A percentile compares a stretch with the other conserved stretches of the same genome.
These are phyloP conservation scores for Xenentodon cancila DNA, from an alignment of 2,797 vertebrate genomes.

Conservation along the genomic window DNA sequence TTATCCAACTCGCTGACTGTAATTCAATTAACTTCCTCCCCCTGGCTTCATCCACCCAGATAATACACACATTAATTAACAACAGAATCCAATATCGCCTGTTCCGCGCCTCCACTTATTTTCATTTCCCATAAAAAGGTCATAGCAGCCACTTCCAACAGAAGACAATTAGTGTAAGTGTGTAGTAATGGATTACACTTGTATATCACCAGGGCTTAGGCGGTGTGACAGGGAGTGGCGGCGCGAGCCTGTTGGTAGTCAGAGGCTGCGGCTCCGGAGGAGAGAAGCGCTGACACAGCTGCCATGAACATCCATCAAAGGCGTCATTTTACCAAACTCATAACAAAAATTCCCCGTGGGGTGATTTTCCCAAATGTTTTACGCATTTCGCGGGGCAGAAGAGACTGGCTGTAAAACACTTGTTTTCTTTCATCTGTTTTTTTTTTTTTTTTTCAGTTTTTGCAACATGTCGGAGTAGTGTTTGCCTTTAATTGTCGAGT, in stretches of 20 bases:
- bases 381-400: not conserved
- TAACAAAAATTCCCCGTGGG: slow-evolving; percentile 15
- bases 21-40: slow-evolving; percentile 82
- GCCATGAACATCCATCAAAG: slow-evolving; percentile 46
- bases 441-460: too few relatives aligned
- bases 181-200: slow-evolving; percentile 68
- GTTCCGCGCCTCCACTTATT: slow-evolving; percentile 79
- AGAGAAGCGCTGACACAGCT: slow-evolving; percentile 33
- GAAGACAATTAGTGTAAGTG: slow-evolving; percentile 72
- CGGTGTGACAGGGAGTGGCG: slow-evolving; percentile 17
- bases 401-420: not conserved
- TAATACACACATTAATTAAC: slow-evolving; percentile 84
- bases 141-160: slow-evolving; percentile 73
- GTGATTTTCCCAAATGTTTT: not conserved
- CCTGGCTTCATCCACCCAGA: slow-evolving; percentile 74
- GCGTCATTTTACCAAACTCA: slow-evolving; percentile 27
- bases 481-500: too few relatives aligned
- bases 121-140: slow-evolving; percentile 81
- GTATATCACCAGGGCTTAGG: slow-evolving; percentile 38
- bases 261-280: slow-evolving; percentile 17
- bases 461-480: too few relatives aligned
- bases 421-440: too few relatives aligned
- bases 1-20: slow-evolving; percentile 79
- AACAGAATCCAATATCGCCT: slow-evolving; percentile 81
- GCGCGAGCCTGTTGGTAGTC: slow-evolving; percentile 30